Percentiles rank a stretch among this genome's conserved stretches.
Evolutionary conservation across 2,797 vertebrate species (phyloP).

Genomic region (Lepus oiostolus): DNA sequence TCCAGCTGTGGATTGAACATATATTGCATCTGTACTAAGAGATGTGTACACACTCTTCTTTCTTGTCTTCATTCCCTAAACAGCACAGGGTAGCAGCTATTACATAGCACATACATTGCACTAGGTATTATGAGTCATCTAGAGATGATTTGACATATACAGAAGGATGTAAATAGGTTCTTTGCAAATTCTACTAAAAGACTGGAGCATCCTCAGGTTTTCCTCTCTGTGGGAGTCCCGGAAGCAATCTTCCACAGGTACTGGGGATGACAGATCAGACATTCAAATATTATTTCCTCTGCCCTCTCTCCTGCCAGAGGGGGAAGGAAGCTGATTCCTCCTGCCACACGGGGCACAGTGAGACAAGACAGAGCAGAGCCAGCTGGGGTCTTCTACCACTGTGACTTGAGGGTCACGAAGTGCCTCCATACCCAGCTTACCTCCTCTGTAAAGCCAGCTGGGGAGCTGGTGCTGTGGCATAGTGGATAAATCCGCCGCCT

Average conservation of each 20-base stretch:
- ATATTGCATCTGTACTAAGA: not conserved
- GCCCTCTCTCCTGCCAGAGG: too few relatives aligned
- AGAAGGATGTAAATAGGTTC: not conserved
- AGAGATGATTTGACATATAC: not conserved
- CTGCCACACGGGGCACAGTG: accelerated
- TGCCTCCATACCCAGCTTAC: not conserved
- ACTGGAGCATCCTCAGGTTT: not conserved
- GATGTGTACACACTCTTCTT: not conserved
- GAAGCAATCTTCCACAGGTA: too few relatives aligned
- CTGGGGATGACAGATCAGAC: too few relatives aligned
- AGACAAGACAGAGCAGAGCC: accelerated
- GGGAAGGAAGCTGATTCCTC: not conserved
- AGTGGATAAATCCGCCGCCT: too few relatives aligned
- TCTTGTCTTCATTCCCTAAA: not conserved
- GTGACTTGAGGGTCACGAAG: not conserved
- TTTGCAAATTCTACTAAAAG: not conserved
- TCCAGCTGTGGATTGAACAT: not conserved
- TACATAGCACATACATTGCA: not conserved
- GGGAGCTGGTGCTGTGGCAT: too few relatives aligned
- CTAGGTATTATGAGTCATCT: not conserved
- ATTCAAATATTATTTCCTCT: not conserved
- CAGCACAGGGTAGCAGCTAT: not conserved
- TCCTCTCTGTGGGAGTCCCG: too few relatives aligned
- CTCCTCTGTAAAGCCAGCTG: not conserved
- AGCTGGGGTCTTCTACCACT: not conserved